Conservation (phyloP, 2,113 vertebrate species). For the Deroptyus accipitrinus region DNA sequence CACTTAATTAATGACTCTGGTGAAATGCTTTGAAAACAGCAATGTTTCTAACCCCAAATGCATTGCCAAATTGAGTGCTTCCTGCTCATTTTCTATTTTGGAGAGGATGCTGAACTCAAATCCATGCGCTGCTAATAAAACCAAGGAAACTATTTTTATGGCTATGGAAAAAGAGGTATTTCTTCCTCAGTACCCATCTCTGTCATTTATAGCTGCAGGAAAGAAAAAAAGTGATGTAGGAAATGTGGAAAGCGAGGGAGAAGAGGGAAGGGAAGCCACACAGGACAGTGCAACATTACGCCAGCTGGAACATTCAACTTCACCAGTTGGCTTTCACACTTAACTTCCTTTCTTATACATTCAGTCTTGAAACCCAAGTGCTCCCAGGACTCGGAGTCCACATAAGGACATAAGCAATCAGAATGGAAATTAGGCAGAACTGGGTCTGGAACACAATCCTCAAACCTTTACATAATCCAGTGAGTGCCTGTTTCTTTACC, state of each 20-base stretch:
- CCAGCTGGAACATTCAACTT: neutral
- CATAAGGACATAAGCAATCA: neutral
- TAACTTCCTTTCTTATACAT: neutral
- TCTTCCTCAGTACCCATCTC: neutral
- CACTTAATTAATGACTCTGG: conserved; percentile 66
- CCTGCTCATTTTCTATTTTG: conserved; percentile 42
- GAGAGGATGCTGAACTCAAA: conserved; percentile 14
- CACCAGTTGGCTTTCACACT: neutral
- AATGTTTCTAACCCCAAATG: conserved; percentile 47
- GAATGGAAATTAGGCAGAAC: neutral
- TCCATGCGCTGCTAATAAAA: conserved; percentile 27
- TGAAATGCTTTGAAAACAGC: conserved; percentile 63
- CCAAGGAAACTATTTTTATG: conserved; percentile 37
- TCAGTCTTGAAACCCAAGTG: neutral
- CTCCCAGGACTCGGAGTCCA: neutral
- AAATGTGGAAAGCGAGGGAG: neutral
- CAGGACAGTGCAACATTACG: neutral
- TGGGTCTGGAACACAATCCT: neutral
- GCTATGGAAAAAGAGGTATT: conserved; percentile 24
- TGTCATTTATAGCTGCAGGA: neutral
- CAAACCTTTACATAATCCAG: neutral
- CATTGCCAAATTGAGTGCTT: conserved; percentile 55
- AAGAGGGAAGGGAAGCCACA: neutral
- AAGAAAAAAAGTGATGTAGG: conserved; percentile 24
- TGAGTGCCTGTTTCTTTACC: neutral